Evolutionary conservation across 2,113 vertebrate species (phyloP).

Genomic region (Bubo blakistoni): DNA sequence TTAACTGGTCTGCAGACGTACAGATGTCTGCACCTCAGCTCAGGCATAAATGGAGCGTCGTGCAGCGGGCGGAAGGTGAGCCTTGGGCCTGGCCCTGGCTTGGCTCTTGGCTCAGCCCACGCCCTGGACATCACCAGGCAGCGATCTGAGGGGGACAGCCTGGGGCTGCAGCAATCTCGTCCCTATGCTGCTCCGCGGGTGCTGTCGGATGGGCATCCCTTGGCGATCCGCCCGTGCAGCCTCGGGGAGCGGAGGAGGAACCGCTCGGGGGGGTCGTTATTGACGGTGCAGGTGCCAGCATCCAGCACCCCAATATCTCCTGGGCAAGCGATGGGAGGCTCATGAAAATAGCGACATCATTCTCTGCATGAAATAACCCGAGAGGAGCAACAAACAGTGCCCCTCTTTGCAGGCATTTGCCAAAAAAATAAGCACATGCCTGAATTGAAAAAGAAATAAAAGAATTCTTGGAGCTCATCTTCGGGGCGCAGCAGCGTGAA

Average conservation of each 20-base stretch:
- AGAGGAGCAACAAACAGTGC: not conserved
- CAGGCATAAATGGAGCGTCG: accelerated
- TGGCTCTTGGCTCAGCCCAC: not conserved
- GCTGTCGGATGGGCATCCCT: not conserved
- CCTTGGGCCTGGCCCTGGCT: not conserved
- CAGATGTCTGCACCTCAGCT: not conserved
- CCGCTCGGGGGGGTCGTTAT: accelerated
- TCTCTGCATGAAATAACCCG: not conserved
- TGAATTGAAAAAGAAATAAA: constrained; percentile 61
- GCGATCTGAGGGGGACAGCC: accelerated
- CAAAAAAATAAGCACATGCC: not conserved
- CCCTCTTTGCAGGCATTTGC: constrained; percentile 44
- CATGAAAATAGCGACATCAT: accelerated
- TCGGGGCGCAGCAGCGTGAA: constrained; percentile 31
- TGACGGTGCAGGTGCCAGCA: accelerated
- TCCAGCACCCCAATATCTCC: not conserved
- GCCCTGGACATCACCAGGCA: not conserved
- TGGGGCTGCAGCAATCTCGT: not conserved
- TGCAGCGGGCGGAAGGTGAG: not conserved
- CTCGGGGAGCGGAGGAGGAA: not conserved
- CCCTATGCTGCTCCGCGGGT: not conserved
- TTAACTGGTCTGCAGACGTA: not conserved
- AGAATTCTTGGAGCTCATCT: constrained; percentile 53
- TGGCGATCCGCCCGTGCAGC: not conserved
- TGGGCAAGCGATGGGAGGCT: accelerated